phyloP scores from a whole-genome alignment of 2,888 invertebrate species.

The Colostygia pectinataria region DNA sequence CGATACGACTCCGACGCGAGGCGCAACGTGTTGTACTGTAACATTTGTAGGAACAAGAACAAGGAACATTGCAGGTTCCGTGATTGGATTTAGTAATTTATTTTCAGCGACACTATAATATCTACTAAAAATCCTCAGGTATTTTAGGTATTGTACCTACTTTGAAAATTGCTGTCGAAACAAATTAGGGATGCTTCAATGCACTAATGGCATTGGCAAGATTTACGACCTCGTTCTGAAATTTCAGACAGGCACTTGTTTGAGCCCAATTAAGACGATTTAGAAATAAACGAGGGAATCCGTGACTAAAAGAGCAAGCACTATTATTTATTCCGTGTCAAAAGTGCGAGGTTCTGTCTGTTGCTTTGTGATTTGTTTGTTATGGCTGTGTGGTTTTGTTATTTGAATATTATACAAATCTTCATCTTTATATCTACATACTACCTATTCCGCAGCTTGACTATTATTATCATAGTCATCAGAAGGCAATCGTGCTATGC shows the following conservation, averaged over 20 bases:
- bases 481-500: no score
- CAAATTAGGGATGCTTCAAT: conserved; percentile 32
- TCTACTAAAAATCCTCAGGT: conserved; percentile 17
- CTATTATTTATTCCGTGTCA: no score
- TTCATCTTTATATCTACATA: not conserved
- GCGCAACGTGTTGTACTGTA: no score
- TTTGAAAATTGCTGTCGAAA: conserved; percentile 20
- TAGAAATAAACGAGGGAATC: conserved; percentile 29
- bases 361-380: conserved; percentile 22
- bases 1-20: no score
- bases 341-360: conserved; percentile 23
- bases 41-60: no score
- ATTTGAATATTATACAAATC: conserved; percentile 1
- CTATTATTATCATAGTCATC: no score
- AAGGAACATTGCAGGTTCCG: not conserved
- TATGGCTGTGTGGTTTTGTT: conserved; percentile 13
- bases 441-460: no score
- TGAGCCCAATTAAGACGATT: conserved; percentile 27
- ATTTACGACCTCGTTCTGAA: conserved; percentile 24
- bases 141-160: not conserved
- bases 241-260: conserved; percentile 12
- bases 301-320: conserved; percentile 21
- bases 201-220: conserved; percentile 30
- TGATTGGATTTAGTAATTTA: not conserved
- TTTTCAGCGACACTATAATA: not conserved